Conservation (phyloP, 2,113 vertebrate genomes). For the Dicerorhinus sumatrensis region DNA sequence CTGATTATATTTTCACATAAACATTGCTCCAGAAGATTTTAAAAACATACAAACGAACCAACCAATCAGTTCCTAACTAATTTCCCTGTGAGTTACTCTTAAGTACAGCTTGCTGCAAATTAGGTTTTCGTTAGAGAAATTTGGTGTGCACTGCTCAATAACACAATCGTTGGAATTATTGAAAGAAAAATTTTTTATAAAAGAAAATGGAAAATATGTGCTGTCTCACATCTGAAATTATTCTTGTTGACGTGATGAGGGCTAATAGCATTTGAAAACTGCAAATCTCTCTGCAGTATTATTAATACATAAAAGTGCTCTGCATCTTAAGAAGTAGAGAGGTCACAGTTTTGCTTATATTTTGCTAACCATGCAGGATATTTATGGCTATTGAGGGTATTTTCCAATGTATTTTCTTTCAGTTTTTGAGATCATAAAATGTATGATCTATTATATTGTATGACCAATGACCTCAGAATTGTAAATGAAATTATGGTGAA, state of each 20-base stretch:
- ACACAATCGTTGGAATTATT: background rate
- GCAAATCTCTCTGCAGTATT: background rate
- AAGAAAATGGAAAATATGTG: slow-evolving; percentile 22
- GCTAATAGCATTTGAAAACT: slow-evolving; percentile 16
- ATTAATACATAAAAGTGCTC: slow-evolving; percentile 37
- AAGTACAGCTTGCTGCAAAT: slow-evolving; percentile 43
- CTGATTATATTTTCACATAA: slow-evolving; percentile 80
- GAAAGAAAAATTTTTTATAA: slow-evolving; percentile 9
- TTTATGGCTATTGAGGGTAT: background rate
- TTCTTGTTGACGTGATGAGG: slow-evolving; percentile 2
- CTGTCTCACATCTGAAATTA: slow-evolving; percentile 15
- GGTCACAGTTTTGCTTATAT: background rate
- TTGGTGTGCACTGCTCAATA: slow-evolving; percentile 1
- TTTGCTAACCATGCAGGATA: background rate
- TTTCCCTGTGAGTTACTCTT: slow-evolving; percentile 65
- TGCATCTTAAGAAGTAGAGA: slow-evolving; percentile 16
- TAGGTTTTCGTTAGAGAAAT: slow-evolving; percentile 35
- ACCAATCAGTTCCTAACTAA: slow-evolving; percentile 66
- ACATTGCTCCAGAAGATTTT: slow-evolving; percentile 68
- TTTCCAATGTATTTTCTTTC: slow-evolving; percentile 41
- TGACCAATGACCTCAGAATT: background rate
- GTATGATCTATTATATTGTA: background rate
- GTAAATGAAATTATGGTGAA: background rate
- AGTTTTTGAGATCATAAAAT: slow-evolving; percentile 42
- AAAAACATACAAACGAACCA: slow-evolving; percentile 52